Evolutionary conservation across 2,888 invertebrate species (phyloP), one percentile per base, ranked within the genome.

Genomic region (Epirrita christyi): DNA sequence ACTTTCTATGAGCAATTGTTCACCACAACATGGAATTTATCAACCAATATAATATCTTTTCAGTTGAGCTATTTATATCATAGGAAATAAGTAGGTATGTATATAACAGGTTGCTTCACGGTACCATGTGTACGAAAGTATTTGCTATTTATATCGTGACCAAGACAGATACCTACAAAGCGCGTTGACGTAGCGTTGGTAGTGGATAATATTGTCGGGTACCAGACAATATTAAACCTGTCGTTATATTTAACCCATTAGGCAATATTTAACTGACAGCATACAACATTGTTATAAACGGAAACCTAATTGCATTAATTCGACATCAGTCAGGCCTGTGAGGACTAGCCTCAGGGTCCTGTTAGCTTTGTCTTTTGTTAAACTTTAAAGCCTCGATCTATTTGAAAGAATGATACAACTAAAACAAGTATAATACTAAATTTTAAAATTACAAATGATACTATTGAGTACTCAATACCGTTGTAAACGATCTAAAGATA

Each of bases 301-400:
- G 65, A 68, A 66, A 70, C 67, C 69, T 70, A 68, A 70, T 70
- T 70, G 65, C 65, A 66, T 68, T 70, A 65, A 65, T 64, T 63
- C 60, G 41, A 66, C 65, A 66, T 70, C 65, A 70, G 67, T 65
- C 66, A 64, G 43, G 45, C 53, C 38, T 21, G 21, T 51, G 44
- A 56, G 43, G 50, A 50, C 46, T 46, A 40, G 55, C 54, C 47
- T 41, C 54, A 28, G 55, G 57, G 55, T 53, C 54, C 47, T 54
- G 59, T 59, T 61, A 51, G 61, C 44, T 64, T 61, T 62, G 63
- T 49, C 58, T 57, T 61, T 63, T 56, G 50, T 50, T 47, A 34
- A 37, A 29, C 44, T 29, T 11, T 38, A 6, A 38, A 14, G 38
- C 38, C 38, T 38, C 38, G 38, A 36, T 36, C 36, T 21, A 21